Base-by-base conservation (phyloP, 2,888 invertebrate genomes). In the Kuschelorhynchus macadamiae region DNA sequence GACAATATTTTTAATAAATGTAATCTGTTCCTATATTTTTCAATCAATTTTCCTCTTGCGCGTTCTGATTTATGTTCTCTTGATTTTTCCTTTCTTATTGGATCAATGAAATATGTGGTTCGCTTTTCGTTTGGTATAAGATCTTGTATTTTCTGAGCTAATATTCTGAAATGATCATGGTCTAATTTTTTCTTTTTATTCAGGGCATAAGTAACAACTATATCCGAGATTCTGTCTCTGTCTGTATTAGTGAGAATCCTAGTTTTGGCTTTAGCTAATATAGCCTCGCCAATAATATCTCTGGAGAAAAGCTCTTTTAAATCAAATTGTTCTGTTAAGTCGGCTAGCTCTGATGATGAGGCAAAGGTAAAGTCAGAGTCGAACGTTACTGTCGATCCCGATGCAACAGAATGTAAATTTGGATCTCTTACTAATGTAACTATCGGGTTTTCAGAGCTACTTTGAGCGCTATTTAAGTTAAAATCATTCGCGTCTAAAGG, bases 121-220 rank as follows among this genome's bases (percentile, higher is more conserved):
- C 17, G 21, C 17, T 50, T 50, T 30, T 50, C 50, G n/a, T n/a
- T n/a, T n/a, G n/a, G n/a, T n/a, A n/a, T n/a, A n/a, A 49, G 14
- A 9, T 49, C 47, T 1, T 4, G n/a, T 30, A 49, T 17, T 49
- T 49, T 18, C 18, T 49, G 17, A 30, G 50, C 32, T 14, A 50
- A 17, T 7, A 8, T 8, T 16, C 32, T 14, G 14, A 50, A 50
- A 8, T 25, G 32, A 33, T 32, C n/a, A 50, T 32, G 50, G 9
- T 32, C 50, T 9, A 50, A 17, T 50, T 50, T 50, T 33, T 32
- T 50, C 12, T 16, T 7, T 33, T 33, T 32, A 16, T 50, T 50
- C 7, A 30, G 12, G 3, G 17, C 14, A 30, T 12, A 7, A 4
- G 14, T 32, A 7, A 50, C 14, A 1, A 50, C 32, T 1, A 50